Evolutionary conservation across 2,888 invertebrate genomes (phyloP), one percentile per base, ranked within the genome.

Genomic region (Netelia melanura): DNA sequence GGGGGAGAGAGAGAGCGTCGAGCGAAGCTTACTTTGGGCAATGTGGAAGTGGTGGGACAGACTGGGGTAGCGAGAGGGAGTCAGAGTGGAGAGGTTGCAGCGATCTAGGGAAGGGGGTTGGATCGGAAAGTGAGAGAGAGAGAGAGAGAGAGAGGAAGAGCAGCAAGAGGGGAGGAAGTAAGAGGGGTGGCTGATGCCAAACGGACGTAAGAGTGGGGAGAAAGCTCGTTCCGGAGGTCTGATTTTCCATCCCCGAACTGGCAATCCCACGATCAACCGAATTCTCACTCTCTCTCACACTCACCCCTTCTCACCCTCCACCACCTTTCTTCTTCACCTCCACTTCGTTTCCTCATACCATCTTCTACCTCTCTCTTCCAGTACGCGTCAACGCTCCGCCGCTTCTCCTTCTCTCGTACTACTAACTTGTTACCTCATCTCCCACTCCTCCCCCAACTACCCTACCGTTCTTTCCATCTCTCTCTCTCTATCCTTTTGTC

Each of bases 211-310:
- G 84, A 38, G 48, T 77, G 65, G 83, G 48, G 52, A 52, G 68
- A 68, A 64, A 54, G 65, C 62, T 48, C 79, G 65, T 78, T 82
- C 30, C 67, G 54, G 65, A 86, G 84, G 75, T 78, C 84, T 81
- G 78, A 84, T 83, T 83, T 86, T 81, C 84, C 79, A 79, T 81
- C 75, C 68, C 76, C 76, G 62, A 83, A 80, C 72, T 80, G 30
- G 25, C 84, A 70, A 74, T 75, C 71, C 56, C 67, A 25, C 71
- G 65, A 80, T 74, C 72, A 61, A 74, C 67, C 68, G 67, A 78
- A 54, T 56, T 65, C 58, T 25, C 56, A 62, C 56, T 56, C 70
- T 44, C 52, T 56, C 38, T 56, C 54, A 52, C 76, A 3, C 8
- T 65, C 21, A 11, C 21, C 38, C 67, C 58, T 58, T n/a, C 25